Evolutionary conservation across 2,797 vertebrate genomes (phyloP).

Genomic region (Eulemur mongoz): DNA sequence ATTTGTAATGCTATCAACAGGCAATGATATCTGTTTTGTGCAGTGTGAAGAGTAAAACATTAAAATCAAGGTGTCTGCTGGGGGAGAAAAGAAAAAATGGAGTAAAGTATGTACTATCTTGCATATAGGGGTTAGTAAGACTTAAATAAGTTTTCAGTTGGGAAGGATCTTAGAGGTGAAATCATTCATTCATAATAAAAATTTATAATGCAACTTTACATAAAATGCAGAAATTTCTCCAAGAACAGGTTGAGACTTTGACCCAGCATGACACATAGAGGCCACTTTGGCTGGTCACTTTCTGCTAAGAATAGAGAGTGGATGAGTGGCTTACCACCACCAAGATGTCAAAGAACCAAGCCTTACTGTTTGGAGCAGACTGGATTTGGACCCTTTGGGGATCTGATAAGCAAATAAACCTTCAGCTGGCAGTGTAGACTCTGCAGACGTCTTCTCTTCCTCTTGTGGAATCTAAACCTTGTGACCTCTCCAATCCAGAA

Average conservation of each 20-base stretch:
- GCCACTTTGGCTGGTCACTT: no score
- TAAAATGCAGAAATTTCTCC: no score
- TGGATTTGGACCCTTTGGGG: slow-evolving; percentile 82
- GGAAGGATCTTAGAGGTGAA: background rate
- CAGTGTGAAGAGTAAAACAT: background rate
- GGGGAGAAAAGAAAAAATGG: no score
- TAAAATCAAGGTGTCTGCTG: no score
- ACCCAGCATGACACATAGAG: no score
- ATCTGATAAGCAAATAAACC: slow-evolving; percentile 69
- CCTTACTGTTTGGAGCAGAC: slow-evolving; percentile 74
- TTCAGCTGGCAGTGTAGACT: slow-evolving; percentile 77
- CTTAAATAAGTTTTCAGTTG: background rate
- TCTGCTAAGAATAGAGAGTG: slow-evolving; percentile 74
- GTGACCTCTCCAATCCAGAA: background rate
- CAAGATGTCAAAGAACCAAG: slow-evolving; percentile 82
- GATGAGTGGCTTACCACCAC: slow-evolving; percentile 72
- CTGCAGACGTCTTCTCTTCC: slow-evolving; percentile 58
- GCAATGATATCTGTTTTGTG: background rate
- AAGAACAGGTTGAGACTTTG: no score
- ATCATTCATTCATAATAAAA: background rate
- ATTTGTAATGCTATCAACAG: background rate
- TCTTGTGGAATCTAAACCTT: fast-evolving
- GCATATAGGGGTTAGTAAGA: background rate
- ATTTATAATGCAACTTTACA: background rate
- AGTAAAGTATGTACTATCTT: background rate